phyloP scores from a whole-genome alignment of 2,797 vertebrate species.

The Microcaecilia unicolor region DNA sequence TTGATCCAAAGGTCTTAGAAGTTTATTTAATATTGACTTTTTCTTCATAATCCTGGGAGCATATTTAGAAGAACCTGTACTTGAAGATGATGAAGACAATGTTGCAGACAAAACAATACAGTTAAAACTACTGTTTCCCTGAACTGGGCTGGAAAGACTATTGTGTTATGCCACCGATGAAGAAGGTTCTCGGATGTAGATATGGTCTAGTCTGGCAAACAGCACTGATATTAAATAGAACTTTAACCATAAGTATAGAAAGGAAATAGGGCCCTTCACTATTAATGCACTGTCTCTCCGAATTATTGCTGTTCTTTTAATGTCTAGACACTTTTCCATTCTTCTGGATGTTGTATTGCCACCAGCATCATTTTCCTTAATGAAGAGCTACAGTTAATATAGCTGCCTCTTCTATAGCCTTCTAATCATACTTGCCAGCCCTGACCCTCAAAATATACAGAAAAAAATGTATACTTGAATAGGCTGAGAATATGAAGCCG shows the following conservation, averaged over 20 bases:
- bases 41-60: constrained; percentile 6
- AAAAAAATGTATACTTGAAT: too few relatives aligned
- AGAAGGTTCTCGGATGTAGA: constrained; percentile 1
- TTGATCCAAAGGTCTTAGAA: constrained; percentile 10
- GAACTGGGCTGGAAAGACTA: constrained; percentile 1
- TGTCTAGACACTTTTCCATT: constrained; percentile 20
- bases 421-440: too few relatives aligned
- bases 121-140: background rate
- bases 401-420: too few relatives aligned
- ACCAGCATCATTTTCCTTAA: constrained; percentile 4
- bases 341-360: constrained; percentile 1
- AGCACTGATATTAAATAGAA: too few relatives aligned
- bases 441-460: too few relatives aligned
- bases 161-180: background rate
- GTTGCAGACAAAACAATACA: background rate
- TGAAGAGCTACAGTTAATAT: background rate
- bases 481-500: too few relatives aligned
- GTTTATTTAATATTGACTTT: constrained; percentile 11
- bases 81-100: constrained; percentile 5
- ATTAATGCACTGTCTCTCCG: background rate
- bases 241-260: too few relatives aligned
- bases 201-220: background rate
- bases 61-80: constrained; percentile 3
- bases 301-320: constrained; percentile 14
- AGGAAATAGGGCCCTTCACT: background rate